Base-by-base conservation (phyloP, 2,888 invertebrate species). In the Ashinkailepas kermadecensis region DNA sequence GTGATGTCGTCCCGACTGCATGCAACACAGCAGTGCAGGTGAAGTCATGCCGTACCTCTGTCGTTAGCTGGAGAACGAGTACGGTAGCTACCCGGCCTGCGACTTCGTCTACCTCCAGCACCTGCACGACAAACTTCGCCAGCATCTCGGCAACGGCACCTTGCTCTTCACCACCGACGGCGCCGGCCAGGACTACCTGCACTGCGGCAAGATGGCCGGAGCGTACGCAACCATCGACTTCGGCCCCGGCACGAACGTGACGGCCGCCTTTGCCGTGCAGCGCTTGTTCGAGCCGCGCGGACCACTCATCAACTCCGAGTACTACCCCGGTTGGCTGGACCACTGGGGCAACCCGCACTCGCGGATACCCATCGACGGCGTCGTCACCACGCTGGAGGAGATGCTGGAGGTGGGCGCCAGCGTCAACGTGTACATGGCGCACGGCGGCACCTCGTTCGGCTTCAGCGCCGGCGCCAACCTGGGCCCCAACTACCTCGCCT, bases 261-360 rank as follows among this genome's bases (percentile, higher is more conserved):
- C 58, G 3, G 67, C 81, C 7, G 54, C 81, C 7, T 83, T 83
- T 78, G 82, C 25, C 7, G 65, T 81, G 39, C 89, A 90, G 85
- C 86, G 89, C 82, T 86, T 87, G 70, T 88, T 86, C 84, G 88
- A 89, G 84, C 88, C 88, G 2, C 85, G 90, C 82, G 96, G 96
- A 0, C 97, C 97, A 0, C 86, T 94, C 80, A 94, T 96, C 82
- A 97, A 97, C 88, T 94, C 95, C 0, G 96, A 96, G 88, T 97
- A 90, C 88, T 97, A 97, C 89, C 92, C 95, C 0, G 97, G 97
- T 6, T 97, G 97, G 97, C 87, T 97, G 81, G 94, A 95, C 0
- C 93, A 95, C 86, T 97, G 97, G 97, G 92, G 92, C 74, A 91
- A 92, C 85, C 86, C 87, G 0, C 91, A 93, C 85, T 90, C 91